phyloP scores from a whole-genome alignment of 2,888 invertebrate species.

The Leptinotarsa juncta region DNA sequence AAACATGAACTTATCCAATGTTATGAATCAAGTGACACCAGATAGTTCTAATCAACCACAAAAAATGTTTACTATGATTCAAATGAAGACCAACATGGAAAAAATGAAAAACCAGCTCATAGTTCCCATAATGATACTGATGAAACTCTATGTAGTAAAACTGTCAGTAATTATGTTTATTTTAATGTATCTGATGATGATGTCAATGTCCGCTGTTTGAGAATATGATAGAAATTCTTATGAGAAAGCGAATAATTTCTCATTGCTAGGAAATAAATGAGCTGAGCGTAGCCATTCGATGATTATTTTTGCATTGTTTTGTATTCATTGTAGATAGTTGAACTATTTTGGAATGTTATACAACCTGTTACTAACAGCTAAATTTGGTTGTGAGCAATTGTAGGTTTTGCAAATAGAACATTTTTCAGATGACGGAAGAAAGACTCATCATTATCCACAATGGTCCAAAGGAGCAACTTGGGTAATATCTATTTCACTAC shows the following conservation, averaged over 20 bases:
- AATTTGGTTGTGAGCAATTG: background rate
- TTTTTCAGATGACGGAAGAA: constrained; percentile 22
- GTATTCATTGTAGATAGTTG: too few species aligned
- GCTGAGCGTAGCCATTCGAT: too few species aligned
- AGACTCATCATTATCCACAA: constrained; percentile 2
- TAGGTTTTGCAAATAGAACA: background rate
- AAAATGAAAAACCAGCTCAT: constrained; percentile 12
- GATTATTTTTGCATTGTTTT: too few species aligned
- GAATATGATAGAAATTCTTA: background rate
- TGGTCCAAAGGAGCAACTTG: constrained; percentile 27
- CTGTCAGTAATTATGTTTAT: constrained; percentile 20
- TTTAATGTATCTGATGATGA: constrained; percentile 23
- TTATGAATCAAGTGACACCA: background rate
- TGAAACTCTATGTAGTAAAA: constrained; percentile 20
- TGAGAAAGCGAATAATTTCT: too few species aligned
- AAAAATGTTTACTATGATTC: background rate
- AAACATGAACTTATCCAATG: background rate
- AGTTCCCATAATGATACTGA: constrained; percentile 13
- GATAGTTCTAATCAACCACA: background rate
- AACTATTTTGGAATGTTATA: too few species aligned
- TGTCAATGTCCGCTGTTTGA: constrained; percentile 20
- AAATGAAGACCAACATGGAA: constrained; percentile 5
- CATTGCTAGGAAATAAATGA: too few species aligned
- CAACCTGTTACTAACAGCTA: too few species aligned
- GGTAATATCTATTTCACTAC: constrained; percentile 35